Conservation (phyloP, 2,113 vertebrate species). For the Strix uralensis region DNA sequence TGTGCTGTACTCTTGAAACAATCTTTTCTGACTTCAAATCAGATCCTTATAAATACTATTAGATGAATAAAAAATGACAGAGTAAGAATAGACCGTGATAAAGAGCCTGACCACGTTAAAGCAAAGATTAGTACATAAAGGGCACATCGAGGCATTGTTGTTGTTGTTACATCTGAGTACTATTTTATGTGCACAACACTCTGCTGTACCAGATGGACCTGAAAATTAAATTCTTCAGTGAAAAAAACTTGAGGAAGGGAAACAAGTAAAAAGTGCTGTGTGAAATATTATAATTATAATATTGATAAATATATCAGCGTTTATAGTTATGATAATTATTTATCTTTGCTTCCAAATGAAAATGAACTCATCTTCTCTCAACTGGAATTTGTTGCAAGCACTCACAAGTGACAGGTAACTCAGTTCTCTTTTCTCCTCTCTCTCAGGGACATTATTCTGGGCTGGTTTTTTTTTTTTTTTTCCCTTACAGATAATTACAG, state of each 20-base stretch:
- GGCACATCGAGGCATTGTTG: background rate
- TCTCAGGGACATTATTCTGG: background rate
- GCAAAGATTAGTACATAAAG: background rate
- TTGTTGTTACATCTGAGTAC: background rate
- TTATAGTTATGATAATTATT: background rate
- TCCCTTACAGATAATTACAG: background rate
- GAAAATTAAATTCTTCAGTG: background rate
- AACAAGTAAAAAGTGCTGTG: background rate
- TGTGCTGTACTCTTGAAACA: background rate
- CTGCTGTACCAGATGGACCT: background rate
- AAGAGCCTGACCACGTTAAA: background rate
- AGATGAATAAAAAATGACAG: background rate
- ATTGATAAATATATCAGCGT: background rate
- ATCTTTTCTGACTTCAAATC: background rate
- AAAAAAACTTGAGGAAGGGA: background rate
- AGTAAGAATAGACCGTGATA: background rate
- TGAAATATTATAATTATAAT: background rate
- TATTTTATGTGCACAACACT: background rate
- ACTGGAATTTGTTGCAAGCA: background rate
- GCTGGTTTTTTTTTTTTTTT: background rate
- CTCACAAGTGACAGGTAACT: background rate
- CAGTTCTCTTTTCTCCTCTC: accelerated
- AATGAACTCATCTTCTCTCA: background rate
- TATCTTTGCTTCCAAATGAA: background rate
- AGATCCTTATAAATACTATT: background rate